Conservation (phyloP, 2,888 invertebrate species). For the Trichacis sp. region DNA sequence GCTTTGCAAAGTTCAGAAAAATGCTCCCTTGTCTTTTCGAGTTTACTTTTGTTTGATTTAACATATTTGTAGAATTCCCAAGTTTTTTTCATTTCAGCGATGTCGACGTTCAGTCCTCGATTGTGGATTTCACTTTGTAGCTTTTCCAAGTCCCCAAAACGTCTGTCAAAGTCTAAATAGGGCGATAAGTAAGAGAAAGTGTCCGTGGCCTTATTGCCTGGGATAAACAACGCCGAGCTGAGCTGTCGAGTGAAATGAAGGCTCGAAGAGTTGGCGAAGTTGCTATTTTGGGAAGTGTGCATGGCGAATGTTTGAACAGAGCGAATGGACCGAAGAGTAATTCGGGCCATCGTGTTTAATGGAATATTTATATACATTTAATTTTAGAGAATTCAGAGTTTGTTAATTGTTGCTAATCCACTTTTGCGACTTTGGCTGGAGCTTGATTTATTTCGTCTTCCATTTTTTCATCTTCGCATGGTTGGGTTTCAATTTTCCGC, state of each 20-base stretch:
- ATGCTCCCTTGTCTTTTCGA: conserved; percentile 72
- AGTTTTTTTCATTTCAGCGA: conserved; percentile 72
- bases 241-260: conserved; percentile 29
- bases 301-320: background rate
- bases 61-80: conserved; percentile 76
- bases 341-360: too few relatives aligned
- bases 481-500: conserved; percentile 80
- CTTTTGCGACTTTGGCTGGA: conserved; percentile 19
- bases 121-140: conserved; percentile 72
- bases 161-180: conserved; percentile 75
- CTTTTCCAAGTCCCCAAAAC: conserved; percentile 70
- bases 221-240: conserved; percentile 76
- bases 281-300: background rate
- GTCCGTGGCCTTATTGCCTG: conserved; percentile 77
- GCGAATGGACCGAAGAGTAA: too few relatives aligned
- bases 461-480: conserved; percentile 63
- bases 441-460: conserved; percentile 65
- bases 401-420: background rate
- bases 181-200: conserved; percentile 78
- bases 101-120: conserved; percentile 72
- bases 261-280: too few relatives aligned
- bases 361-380: too few relatives aligned
- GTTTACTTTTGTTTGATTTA: conserved; percentile 69
- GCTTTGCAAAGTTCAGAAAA: conserved; percentile 71
- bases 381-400: too few relatives aligned